Conservation (phyloP, 2,113 vertebrate species). For the Cephalopterus ornatus region DNA sequence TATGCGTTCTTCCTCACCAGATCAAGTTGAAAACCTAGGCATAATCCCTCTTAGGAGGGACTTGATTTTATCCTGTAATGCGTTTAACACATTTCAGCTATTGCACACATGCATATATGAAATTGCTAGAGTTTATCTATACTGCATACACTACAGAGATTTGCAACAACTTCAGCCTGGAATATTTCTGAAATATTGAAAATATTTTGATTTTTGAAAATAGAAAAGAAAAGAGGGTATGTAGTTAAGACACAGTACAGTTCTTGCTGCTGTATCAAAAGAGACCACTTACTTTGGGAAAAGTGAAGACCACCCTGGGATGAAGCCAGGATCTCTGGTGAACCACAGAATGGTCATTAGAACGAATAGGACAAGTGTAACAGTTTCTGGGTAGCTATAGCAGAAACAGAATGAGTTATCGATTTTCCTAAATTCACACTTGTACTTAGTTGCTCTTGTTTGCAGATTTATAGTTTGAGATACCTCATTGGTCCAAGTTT, state of each 20-base stretch:
- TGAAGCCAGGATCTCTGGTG: constrained; percentile 86
- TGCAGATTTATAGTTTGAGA: background rate
- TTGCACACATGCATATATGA: background rate
- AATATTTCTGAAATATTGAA: background rate
- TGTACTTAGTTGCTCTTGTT: background rate
- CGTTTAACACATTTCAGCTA: background rate
- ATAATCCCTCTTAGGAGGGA: background rate
- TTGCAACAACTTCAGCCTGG: background rate
- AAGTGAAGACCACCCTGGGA: constrained; percentile 85
- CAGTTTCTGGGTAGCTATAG: constrained; percentile 83
- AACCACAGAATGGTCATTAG: constrained; percentile 89
- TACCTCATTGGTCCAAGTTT: constrained; percentile 83
- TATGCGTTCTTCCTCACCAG: background rate
- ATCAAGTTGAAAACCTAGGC: background rate
- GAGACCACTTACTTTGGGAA: constrained; percentile 82
- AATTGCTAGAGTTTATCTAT: background rate
- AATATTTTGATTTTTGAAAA: background rate
- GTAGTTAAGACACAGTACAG: background rate
- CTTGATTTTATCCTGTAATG: background rate
- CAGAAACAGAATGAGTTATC: constrained; percentile 24
- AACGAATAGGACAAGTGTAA: constrained; percentile 82
- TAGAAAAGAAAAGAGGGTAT: background rate
- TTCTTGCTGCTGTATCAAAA: background rate
- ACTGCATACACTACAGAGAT: background rate
- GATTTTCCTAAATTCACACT: background rate